phyloP scores from a whole-genome alignment of 2,113 vertebrate species.

The Calyptommatus sinebrachiatus region DNA sequence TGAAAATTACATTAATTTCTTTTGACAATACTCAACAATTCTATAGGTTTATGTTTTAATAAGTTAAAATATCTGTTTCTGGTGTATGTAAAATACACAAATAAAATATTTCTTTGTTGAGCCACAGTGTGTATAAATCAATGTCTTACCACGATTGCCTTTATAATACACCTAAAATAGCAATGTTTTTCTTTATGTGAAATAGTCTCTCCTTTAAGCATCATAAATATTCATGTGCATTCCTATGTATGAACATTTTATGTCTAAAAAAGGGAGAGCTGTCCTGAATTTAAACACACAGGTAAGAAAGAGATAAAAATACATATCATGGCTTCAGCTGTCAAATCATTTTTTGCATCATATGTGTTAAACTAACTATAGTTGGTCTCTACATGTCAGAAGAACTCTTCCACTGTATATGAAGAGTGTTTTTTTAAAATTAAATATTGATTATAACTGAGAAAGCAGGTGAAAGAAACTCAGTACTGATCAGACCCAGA shows the following conservation, averaged over 20 bases:
- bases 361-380: not conserved
- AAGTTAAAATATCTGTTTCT: not conserved
- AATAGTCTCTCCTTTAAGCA: not conserved
- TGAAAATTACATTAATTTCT: slow-evolving; percentile 49
- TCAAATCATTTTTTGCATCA: too few species aligned
- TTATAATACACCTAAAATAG: not conserved
- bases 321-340: too few species aligned
- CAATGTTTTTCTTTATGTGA: not conserved
- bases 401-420: not conserved
- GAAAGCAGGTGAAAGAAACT: not conserved
- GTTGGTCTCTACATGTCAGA: not conserved
- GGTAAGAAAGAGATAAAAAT: not conserved
- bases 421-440: not conserved
- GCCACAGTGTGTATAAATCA: not conserved
- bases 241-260: not conserved
- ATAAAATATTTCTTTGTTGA: not conserved
- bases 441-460: not conserved
- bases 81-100: not conserved
- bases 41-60: not conserved
- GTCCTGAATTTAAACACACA: not conserved
- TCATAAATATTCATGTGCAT: not conserved
- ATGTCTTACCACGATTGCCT: not conserved
- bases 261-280: not conserved
- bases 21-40: slow-evolving; percentile 61
- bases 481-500: not conserved